Evolutionary conservation across 2,797 vertebrate species (phyloP), one percentile per base, ranked within the genome.

Genomic region (Sebastolobus alascanus): DNA sequence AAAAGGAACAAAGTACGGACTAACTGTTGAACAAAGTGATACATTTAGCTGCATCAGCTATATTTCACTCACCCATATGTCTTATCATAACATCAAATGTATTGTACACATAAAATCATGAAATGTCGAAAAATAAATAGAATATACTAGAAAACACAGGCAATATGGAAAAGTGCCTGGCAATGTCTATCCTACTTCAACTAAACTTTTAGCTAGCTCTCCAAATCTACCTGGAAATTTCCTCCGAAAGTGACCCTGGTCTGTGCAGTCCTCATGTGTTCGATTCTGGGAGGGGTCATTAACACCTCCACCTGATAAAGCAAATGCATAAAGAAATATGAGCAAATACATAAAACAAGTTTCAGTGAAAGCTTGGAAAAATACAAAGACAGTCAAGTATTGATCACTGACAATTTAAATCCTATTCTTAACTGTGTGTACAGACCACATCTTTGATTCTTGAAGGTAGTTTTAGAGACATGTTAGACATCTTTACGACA

Each of bases 251-350:
- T 90, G 63, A 96, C 90, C 60, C 84, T 95, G 70, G 92, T 91
- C 77, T 96, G 91, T 56, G 91, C 82, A 37, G 90, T 91, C 40
- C 90, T 92, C 59, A 94, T 85, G 52, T 95, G 95, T 84, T 96
- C 88, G 1, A 96, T 96, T 87, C 92, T 96, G 6, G 96, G 96
- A 37, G 96, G 93, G 25, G 94, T 95, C 96, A 95, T 96, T 65
- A 96, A 82, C 71, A 97, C 95, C 10, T 96, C 94, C 74, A 97
- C 88, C 91, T 96, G 86, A 76, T 29, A 12, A 79, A 68, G 33
- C 13, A 86, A 76, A 83, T 38, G 60, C 13, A 74, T 9, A 27
- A n/a, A 50, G 3, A 29, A 68, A 66, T 56, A 56, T 27, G 6
- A 68, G 12, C 6, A 40, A 52, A 50, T 22, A 60, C n/a, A 18